These are phyloP conservation scores for Muricea muricata DNA, from an alignment of 92 coral and sea anemone species.

Conservation along the genomic window DNA sequence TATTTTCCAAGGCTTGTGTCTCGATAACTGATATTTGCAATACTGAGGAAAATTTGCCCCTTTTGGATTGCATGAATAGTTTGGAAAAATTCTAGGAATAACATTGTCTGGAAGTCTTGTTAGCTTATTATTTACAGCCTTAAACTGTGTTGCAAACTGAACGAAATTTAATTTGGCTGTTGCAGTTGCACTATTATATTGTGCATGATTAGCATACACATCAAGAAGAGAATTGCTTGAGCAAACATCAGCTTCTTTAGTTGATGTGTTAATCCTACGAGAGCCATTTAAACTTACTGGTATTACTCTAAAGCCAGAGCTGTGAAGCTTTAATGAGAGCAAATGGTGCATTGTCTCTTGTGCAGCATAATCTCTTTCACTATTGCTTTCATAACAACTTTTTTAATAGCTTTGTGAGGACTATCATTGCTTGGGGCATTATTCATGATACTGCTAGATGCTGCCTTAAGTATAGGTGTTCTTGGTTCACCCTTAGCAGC, in stretches of 20 bases:
- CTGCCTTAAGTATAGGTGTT: conserved; percentile 70
- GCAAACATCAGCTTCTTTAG: conserved; percentile 51
- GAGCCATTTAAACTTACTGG: conserved; percentile 67
- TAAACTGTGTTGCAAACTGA: conserved; percentile 72
- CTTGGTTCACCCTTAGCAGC: conserved; percentile 79
- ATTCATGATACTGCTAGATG: conserved; percentile 66
- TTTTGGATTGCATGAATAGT: conserved; percentile 77
- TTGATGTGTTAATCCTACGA: conserved; percentile 48
- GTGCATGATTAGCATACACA: conserved; percentile 65
- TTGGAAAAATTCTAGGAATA: conserved; percentile 69
- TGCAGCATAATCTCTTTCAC: conserved; percentile 83
- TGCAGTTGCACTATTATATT: conserved; percentile 57
- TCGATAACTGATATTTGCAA: conserved; percentile 76
- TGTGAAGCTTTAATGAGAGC: conserved; percentile 67
- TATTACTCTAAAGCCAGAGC: conserved; percentile 29
- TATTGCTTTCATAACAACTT: conserved; percentile 75
- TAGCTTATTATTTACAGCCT: conserved; percentile 68
- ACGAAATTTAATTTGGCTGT: conserved; percentile 60
- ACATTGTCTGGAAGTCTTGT: conserved; percentile 69
- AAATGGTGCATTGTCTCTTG: conserved; percentile 80
- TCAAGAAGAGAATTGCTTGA: conserved; percentile 69
- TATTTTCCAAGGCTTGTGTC: conserved; percentile 75
- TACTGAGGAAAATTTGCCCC: conserved; percentile 69
- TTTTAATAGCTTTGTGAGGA: conserved; percentile 67
- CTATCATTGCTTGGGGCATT: conserved; percentile 50